These are phyloP conservation scores for Cyanocitta stelleri DNA, from an alignment of 2,113 vertebrate species.

Conservation along the genomic window DNA sequence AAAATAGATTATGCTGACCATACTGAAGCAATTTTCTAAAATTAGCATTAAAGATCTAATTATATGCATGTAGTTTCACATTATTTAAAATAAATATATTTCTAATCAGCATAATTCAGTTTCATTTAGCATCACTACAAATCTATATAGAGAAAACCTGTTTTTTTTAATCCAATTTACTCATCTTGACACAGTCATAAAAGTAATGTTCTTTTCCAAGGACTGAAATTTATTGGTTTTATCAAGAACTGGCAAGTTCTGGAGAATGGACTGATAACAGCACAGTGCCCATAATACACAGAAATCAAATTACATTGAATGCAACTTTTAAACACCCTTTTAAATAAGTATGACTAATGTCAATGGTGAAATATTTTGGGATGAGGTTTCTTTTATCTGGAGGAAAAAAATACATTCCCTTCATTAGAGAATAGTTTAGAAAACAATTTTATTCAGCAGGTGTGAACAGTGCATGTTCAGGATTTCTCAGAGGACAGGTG, in stretches of 20 bases:
- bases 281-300: neutral
- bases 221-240: neutral
- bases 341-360: neutral
- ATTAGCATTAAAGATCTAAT: neutral
- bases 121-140: neutral
- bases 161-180: neutral
- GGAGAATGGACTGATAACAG: neutral
- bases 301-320: neutral
- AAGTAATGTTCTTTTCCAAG: neutral
- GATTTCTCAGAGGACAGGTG: neutral
- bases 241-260: neutral
- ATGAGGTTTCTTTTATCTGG: neutral
- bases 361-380: neutral
- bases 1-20: slow-evolving; percentile 28
- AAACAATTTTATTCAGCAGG: neutral
- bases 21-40: neutral
- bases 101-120: neutral
- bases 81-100: slow-evolving; percentile 7
- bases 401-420: neutral
- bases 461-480: neutral
- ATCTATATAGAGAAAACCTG: neutral
- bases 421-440: neutral
- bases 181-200: neutral
- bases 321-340: neutral
- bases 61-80: neutral